Evolutionary conservation across 2,888 invertebrate species (phyloP), one percentile per base, ranked within the genome.

Genomic region (Agapostemon virescens): DNA sequence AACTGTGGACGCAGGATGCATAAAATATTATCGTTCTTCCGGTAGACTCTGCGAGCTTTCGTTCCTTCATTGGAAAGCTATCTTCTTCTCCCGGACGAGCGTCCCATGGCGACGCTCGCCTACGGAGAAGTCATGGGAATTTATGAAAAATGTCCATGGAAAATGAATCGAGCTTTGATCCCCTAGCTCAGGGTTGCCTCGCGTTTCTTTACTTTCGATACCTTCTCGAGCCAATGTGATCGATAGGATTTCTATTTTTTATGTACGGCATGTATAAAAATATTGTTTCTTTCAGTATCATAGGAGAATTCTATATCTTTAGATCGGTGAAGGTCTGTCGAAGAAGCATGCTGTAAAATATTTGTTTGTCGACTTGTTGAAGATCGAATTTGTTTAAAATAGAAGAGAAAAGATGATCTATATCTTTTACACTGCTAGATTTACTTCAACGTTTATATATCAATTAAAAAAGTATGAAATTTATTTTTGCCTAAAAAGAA

Each of bases 11-110:
- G 30, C 58, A 58, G 58, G 58, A 58, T 58, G 58, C 58, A 83
- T 83, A 87, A 87, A 87, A 87, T 80, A 86, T 85, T 85, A 87
- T 83, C 79, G 83, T 63, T 79, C 75, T 81, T 87, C 87, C 69
- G 85, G 83, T 77, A 79, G 76, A 79, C 71, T 61, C 64, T 73
- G 68, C 63, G 64, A 71, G 73, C 61, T 69, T 36, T 74, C 72
- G 85, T 85, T 87, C 55, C 71, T 23, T 76, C 72, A 87, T 87
- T 87, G 85, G 81, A 87, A 85, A 81, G 33, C 77, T 83, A 79
- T 85, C 81, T 79, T 77, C 69, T 26, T 58, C 30, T 61, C 45
- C 33, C 36, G 67, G 70, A 11, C 67, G 79, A 69, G 67, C 74
- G 67, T 11, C 33, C 33, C 64, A 58, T 17, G 52, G 69, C 33